Evolutionary conservation across 2,113 vertebrate species (phyloP), one percentile per base, ranked within the genome.

Genomic region (Arenaria interpres): DNA sequence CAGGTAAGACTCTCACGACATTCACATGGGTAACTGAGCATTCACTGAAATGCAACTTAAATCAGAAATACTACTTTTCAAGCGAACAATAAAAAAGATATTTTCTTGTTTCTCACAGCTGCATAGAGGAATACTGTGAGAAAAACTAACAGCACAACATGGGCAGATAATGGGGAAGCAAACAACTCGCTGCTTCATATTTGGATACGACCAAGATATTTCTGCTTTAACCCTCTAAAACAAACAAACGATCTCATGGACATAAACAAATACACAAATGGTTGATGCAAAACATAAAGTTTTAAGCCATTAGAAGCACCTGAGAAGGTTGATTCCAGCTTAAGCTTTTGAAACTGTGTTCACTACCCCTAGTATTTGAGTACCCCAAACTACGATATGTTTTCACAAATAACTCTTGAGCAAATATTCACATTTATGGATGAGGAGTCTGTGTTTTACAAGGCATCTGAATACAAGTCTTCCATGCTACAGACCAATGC

Each of bases 381-480:
- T 30, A 71, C 3, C 4, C 9, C 35, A 60, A 22, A 60, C 18
- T 50, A 50, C 0, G 0, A 2, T 33, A 45, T 5, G 8, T 59
- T 23, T 71, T 68, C 46, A 84, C 4, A 81, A 63, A 74, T 71
- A 48, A 54, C 10, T 57, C 24, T 27, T 23, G 13, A 84, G 39
- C 14, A 62, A 66, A 60, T 35, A 72, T 41, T 77, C n/a, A 39
- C 16, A 46, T 51, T 78, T 67, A 51, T 10, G 71, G 28, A 54
- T 28, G 4, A 62, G 28, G 15, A 91, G n/a, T 39, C 9, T 71
- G 4, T 35, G 9, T 35, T 27, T 43, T 56, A 60, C 1, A 3
- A 51, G 33, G 7, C 76, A 93, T 62, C 72, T 56, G 5, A 37
- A 45, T 20, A 33, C 10, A 46, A 39, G 24, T 39, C 14, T 73